Evolutionary conservation across 92 coral and sea anemone genomes (phyloP).

Genomic region (Palythoa grandiflora): DNA sequence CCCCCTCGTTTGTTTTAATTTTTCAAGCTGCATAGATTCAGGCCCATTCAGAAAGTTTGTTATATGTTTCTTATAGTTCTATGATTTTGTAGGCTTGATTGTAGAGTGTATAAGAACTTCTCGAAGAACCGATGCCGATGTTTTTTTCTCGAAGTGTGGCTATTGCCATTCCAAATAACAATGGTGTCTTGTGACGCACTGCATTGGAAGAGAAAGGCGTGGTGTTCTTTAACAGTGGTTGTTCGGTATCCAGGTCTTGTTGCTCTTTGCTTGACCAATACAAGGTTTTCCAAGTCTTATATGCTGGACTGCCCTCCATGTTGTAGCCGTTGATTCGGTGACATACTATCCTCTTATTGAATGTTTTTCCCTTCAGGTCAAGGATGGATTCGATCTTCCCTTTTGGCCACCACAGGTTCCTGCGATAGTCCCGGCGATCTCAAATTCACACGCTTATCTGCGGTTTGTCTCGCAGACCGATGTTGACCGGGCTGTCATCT

Average conservation of each 20-base stretch:
- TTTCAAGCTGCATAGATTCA: slow-evolving; percentile 58
- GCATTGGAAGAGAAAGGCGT: slow-evolving; percentile 16
- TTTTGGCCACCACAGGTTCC: too few species aligned
- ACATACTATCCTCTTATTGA: too few species aligned
- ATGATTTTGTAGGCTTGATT: slow-evolving; percentile 49
- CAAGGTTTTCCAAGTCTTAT: slow-evolving; percentile 43
- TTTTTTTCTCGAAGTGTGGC: slow-evolving; percentile 13
- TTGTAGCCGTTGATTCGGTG: slow-evolving; percentile 43
- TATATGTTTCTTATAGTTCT: slow-evolving; percentile 47
- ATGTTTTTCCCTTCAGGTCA: too few species aligned
- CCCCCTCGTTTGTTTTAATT: slow-evolving; percentile 45
- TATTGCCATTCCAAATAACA: slow-evolving; percentile 14
- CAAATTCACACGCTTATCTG: too few species aligned
- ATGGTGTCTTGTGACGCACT: slow-evolving; percentile 22
- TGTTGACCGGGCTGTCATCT: too few species aligned
- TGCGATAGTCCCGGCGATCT: too few species aligned
- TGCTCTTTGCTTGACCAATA: slow-evolving; percentile 21
- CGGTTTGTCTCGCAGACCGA: too few species aligned
- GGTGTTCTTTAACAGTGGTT: slow-evolving; percentile 23
- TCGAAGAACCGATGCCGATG: slow-evolving; percentile 31
- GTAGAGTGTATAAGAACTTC: slow-evolving; percentile 24
- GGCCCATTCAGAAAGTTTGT: slow-evolving; percentile 62
- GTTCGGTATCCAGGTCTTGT: slow-evolving; percentile 31
- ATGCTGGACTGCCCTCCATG: slow-evolving; percentile 62
- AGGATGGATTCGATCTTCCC: too few species aligned